Conservation (phyloP, 2,797 vertebrate species). For the Cheracebus regulus region DNA sequence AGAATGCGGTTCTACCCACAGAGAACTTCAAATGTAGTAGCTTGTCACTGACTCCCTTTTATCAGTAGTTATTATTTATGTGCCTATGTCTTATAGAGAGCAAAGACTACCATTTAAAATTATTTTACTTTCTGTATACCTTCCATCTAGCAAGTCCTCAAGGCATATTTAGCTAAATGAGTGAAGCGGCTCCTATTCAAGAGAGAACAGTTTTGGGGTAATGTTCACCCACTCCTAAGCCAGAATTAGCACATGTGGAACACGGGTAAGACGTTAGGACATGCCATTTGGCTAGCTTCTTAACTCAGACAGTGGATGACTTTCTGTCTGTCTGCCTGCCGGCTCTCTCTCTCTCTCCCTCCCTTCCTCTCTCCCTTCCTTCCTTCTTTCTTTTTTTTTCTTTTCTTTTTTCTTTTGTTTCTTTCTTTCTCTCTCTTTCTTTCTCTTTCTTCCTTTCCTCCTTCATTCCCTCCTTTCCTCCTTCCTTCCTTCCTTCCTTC, state of each 20-base stretch:
- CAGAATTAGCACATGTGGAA: fast-evolving
- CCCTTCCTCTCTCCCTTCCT: no score
- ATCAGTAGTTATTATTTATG: constrained; percentile 15
- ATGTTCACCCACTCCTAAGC: neutral
- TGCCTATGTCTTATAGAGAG: neutral
- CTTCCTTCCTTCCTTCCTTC: no score
- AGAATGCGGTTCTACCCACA: neutral
- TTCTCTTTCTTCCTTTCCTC: no score
- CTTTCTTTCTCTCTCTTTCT: no score
- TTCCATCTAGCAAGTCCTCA: neutral
- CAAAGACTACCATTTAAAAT: neutral
- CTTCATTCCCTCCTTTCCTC: no score
- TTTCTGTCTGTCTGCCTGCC: neutral
- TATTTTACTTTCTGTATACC: neutral
- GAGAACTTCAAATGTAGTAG: constrained; percentile 6
- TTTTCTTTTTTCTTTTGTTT: no score
- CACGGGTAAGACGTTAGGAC: neutral
- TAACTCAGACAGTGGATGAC: neutral
- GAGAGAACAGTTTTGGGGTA: neutral
- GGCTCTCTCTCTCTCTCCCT: no score
- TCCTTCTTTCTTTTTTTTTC: no score
- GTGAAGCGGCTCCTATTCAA: neutral
- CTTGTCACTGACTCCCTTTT: neutral
- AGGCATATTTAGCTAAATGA: neutral
- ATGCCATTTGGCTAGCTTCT: neutral